Evolutionary conservation across 2,113 vertebrate species (phyloP).

Genomic region (Xenopus borealis): DNA sequence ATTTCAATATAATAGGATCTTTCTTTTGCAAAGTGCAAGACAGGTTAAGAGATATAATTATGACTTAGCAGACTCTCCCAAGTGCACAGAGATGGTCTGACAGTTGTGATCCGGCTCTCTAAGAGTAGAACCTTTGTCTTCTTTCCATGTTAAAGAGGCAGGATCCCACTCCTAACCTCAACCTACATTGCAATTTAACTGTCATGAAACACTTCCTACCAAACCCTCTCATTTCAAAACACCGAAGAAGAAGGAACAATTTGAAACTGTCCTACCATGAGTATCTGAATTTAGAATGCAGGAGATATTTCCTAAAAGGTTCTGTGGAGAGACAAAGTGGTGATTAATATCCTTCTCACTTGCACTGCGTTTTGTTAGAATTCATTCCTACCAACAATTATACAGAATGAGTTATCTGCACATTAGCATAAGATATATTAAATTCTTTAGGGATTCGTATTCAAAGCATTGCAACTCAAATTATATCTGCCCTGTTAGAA

Average conservation of each 20-base stretch:
- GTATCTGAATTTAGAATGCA: slow-evolving; percentile 64
- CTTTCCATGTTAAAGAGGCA: slow-evolving; percentile 74
- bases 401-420: not conserved
- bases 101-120: slow-evolving; percentile 76
- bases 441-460: not conserved
- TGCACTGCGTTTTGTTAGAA: not conserved
- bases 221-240: slow-evolving; percentile 67
- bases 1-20: slow-evolving; percentile 91
- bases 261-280: slow-evolving; percentile 65
- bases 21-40: slow-evolving; percentile 81
- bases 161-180: slow-evolving; percentile 69
- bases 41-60: slow-evolving; percentile 89
- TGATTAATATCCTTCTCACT: slow-evolving; percentile 29
- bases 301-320: slow-evolving; percentile 57
- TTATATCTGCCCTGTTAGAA: not conserved
- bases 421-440: slow-evolving; percentile 1
- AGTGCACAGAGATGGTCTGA: slow-evolving; percentile 77
- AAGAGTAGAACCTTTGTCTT: slow-evolving; percentile 78
- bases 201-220: slow-evolving; percentile 69
- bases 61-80: slow-evolving; percentile 82
- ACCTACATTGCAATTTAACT: slow-evolving; percentile 81
- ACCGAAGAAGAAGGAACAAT: slow-evolving; percentile 52
- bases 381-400: not conserved
- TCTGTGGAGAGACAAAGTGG: slow-evolving; percentile 56
- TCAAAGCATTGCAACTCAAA: not conserved